Base-by-base conservation (phyloP, 2,113 vertebrate species). In the Alethe castanea region DNA sequence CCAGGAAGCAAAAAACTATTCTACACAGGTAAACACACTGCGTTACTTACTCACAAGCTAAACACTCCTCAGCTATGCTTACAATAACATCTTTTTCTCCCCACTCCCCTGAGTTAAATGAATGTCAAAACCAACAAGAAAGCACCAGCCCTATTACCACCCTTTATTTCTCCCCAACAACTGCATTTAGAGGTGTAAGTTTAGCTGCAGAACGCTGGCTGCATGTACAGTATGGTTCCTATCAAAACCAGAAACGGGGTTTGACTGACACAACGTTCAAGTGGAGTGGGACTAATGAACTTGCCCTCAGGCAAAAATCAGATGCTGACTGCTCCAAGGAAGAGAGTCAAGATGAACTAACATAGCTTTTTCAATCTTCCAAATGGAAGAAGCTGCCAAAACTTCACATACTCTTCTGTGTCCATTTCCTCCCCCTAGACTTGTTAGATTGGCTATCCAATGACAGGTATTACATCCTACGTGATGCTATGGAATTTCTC, bases 1-100 rank as follows among this genome's bases (percentile, higher is more conserved):
- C 28, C 67, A 81, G 90, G 88, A 92, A 42, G n/a, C 72, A 81
- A 61, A 94, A 94, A n/a, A 52, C 52, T 76, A 35, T 33, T 66
- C 66, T 62, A 57, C 31, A 40, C 3, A 86, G 31, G 65, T 35
- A 86, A 88, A 77, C 33, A 88, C 19, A 78, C 20, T 62, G 53
- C 23, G 70, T 54, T 53, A 71, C 33, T 54, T 33, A 44, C 8
- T 69, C 67, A 64, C 6, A 76, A 66, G 14, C 66, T 85, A 66
- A 72, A 57, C 19, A 44, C 25, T 81, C 66, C 48, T 73, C 40
- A 52, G 40, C 44, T 65, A 40, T 42, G 80, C 33, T 84, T 85
- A 69, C 14, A 71, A 28, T 35, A 69, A 17, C 26, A 12, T 4
- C 4, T 48, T 36, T 57, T 86, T n/a, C 11, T 2, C 22, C 60